phyloP scores from a whole-genome alignment of 2,888 invertebrate species.

The Macrosiphum euphorbiae region DNA sequence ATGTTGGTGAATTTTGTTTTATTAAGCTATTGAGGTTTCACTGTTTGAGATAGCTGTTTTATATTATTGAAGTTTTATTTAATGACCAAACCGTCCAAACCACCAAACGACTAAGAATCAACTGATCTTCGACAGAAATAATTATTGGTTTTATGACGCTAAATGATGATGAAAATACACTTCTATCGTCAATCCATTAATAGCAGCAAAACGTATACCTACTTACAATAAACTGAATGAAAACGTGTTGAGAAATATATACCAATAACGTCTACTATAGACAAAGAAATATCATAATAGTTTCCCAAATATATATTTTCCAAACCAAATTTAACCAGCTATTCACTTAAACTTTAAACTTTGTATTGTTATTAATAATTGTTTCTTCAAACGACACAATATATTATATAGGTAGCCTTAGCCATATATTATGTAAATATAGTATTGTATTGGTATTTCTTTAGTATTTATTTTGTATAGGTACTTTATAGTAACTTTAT shows the following conservation, averaged over 20 bases:
- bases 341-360: background rate
- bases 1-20: background rate
- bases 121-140: conserved; percentile 17
- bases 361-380: conserved; percentile 1
- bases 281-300: background rate
- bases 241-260: background rate
- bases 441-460: background rate
- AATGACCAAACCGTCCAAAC: background rate
- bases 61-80: conserved; percentile 21
- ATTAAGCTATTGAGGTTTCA: background rate
- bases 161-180: conserved; percentile 5
- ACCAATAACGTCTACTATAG: background rate
- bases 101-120: background rate
- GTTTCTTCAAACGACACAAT: background rate
- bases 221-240: background rate
- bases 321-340: background rate
- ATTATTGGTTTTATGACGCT: conserved; percentile 16
- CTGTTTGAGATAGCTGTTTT: conserved; percentile 16
- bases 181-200: background rate
- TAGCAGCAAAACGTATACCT: background rate
- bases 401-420: background rate
- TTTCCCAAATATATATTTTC: background rate
- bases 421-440: background rate
- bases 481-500: no score
- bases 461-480: background rate